phyloP scores from a whole-genome alignment of 2,888 invertebrate species.

The Campopleginae sp. region DNA sequence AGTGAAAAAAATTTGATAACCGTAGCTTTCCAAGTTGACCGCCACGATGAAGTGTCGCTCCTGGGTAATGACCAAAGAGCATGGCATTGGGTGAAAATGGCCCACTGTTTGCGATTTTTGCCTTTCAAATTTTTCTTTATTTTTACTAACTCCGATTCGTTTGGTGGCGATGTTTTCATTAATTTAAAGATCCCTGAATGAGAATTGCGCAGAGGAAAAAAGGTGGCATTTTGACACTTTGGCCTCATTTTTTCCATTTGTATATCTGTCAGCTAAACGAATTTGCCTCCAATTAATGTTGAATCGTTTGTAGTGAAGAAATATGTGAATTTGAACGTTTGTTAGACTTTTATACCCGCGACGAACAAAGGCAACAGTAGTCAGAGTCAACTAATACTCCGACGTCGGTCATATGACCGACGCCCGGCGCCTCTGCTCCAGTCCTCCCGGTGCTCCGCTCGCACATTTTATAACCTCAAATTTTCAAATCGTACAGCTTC shows the following conservation, averaged over 20 bases:
- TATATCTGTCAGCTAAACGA: not conserved
- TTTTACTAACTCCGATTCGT: not conserved
- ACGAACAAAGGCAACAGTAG: too few species aligned
- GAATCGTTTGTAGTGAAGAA: too few species aligned
- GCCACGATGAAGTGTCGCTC: not conserved
- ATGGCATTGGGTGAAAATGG: not conserved
- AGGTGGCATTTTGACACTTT: not conserved
- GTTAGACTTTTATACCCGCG: too few species aligned
- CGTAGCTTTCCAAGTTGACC: not conserved
- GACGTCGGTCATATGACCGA: not conserved
- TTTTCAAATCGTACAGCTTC: not conserved
- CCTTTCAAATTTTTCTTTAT: not conserved
- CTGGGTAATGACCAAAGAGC: not conserved
- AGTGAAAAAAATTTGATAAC: not conserved
- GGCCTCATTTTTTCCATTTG: not conserved
- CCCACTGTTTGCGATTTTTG: not conserved
- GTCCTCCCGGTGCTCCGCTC: not conserved
- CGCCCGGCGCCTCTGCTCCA: not conserved
- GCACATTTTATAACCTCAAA: constrained; percentile 32
- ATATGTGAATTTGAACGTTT: too few species aligned
- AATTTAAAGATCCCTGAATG: not conserved
- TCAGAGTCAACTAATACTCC: too few species aligned
- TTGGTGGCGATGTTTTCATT: not conserved
- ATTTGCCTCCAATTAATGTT: too few species aligned
- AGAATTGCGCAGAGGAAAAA: not conserved